Evolutionary conservation across 2,797 vertebrate species (phyloP).

Genomic region (Ptychadena robeensis): DNA sequence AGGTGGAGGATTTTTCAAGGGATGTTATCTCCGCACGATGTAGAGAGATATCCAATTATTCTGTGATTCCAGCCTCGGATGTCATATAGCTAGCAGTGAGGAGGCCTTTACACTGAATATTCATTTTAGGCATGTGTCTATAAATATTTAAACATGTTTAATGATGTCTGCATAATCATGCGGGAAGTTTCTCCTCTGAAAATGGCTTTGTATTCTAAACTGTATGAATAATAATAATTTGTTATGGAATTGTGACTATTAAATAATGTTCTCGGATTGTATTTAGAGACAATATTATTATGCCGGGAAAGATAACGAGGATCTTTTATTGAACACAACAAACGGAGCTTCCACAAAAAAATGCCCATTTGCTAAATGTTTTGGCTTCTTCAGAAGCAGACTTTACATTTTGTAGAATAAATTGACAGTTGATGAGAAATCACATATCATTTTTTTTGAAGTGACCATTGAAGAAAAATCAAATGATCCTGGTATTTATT

Average conservation of each 20-base stretch:
- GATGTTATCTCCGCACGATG: conserved; percentile 12
- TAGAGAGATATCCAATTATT: conserved; percentile 36
- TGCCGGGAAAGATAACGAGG: not conserved
- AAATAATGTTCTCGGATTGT: not conserved
- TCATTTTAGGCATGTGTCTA: conserved; percentile 31
- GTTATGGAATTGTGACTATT: not conserved
- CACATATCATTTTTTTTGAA: not conserved
- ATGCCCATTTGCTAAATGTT: not conserved
- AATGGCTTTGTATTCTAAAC: conserved; percentile 21
- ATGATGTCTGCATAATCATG: conserved; percentile 26
- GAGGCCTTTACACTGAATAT: conserved; percentile 33
- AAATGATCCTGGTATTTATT: no score
- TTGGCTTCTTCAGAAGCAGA: not conserved
- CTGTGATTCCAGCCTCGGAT: conserved; percentile 11
- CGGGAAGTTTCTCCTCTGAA: conserved; percentile 10
- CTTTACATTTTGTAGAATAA: no score
- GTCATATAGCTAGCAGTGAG: conserved; percentile 31
- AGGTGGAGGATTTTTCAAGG: not conserved
- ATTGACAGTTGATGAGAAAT: not conserved
- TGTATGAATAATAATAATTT: not conserved
- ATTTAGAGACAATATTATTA: not conserved
- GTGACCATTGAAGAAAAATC: no score
- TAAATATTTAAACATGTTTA: conserved; percentile 38
- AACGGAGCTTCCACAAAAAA: not conserved
- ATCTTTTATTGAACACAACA: not conserved